A percentile compares a stretch with the other conserved stretches of the same genome.
Evolutionary conservation across 1,140 invertebrate genomes (phyloP).

Genomic region (Drosophila miranda): DNA sequence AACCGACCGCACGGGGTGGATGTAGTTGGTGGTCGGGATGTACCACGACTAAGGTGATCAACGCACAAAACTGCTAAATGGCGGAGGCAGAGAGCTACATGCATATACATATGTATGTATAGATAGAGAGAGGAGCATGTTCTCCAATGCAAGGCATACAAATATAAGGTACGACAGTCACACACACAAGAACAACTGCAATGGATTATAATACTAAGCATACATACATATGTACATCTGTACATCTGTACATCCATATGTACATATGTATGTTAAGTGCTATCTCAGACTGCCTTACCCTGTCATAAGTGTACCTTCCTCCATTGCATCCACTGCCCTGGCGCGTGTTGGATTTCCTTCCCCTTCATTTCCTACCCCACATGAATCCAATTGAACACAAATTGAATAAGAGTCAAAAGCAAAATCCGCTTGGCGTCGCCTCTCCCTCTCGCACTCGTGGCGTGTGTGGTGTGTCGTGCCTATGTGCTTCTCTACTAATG

Average conservation of each 20-base stretch:
- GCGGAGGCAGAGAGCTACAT: too few relatives aligned
- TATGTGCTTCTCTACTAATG: conserved; percentile 15
- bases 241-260: too few relatives aligned
- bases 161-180: too few relatives aligned
- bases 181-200: too few relatives aligned
- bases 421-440: conserved; percentile 67
- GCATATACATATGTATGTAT: too few relatives aligned
- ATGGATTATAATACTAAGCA: too few relatives aligned
- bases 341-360: too few relatives aligned
- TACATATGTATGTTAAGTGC: too few relatives aligned
- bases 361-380: conserved; percentile 9
- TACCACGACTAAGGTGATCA: conserved; percentile 23
- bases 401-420: conserved; percentile 78
- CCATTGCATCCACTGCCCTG: too few relatives aligned
- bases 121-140: conserved; percentile 1
- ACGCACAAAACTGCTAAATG: conserved; percentile 13
- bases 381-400: conserved; percentile 75
- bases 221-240: too few relatives aligned
- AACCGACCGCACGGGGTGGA: conserved; percentile 26
- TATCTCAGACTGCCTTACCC: too few relatives aligned
- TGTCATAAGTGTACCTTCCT: too few relatives aligned
- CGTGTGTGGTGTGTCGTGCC: conserved; percentile 32
- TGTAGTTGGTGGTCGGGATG: background rate
- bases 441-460: background rate
- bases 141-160: conserved; percentile 23